Base-by-base conservation (phyloP, 2,888 invertebrate genomes). In the Fabriciana adippe region DNA sequence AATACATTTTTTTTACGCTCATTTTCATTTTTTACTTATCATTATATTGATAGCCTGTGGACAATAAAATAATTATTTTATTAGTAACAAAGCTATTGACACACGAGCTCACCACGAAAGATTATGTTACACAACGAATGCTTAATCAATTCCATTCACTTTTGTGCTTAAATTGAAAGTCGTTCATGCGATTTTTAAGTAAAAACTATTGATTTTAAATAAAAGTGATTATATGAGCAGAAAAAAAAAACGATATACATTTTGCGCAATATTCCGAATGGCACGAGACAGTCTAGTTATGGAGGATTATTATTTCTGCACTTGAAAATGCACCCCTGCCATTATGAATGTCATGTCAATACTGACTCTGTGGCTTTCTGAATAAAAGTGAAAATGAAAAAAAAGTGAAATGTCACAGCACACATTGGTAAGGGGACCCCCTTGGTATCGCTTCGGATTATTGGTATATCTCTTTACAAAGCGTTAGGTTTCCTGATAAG, bases 281-380 rank as follows among this genome's bases (percentile, higher is more conserved):
- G 78, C 73, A 87, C 84, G 85, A 87, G 85, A 86, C 87, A 75
- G 82, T 82, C 84, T 82, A 83, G 84, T 83, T 86, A 83, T 79
- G 84, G 79, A 82, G 86, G 88, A 90, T 90, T 90, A 89, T 85
- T 88, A 85, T 81, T 80, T 76, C 80, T 85, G 83, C 86, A 86
- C 88, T 89, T 81, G 78, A 84, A 82, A 85, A 88, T 89, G 89
- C 90, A 90, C 90, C 90, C 90, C 79, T 73, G 65, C 75, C 76
- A 76, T 76, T 75, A 79, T 75, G 77, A 59, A 62, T 31, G 47
- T 45, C 55, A 55, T 55, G 64, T 47, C 54, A 72, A 68, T 73
- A 55, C 65, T 47, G 64, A 68, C 72, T 64, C 62, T 72, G 66
- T 66, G 57, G 14, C 60, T 57, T 51, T 66, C 50, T 54, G 26